A percentile compares a stretch with the other conserved stretches of the same genome.
These are phyloP conservation scores for Mycalesis mineus DNA, from an alignment of 2,888 invertebrate species.

Conservation along the genomic window DNA sequence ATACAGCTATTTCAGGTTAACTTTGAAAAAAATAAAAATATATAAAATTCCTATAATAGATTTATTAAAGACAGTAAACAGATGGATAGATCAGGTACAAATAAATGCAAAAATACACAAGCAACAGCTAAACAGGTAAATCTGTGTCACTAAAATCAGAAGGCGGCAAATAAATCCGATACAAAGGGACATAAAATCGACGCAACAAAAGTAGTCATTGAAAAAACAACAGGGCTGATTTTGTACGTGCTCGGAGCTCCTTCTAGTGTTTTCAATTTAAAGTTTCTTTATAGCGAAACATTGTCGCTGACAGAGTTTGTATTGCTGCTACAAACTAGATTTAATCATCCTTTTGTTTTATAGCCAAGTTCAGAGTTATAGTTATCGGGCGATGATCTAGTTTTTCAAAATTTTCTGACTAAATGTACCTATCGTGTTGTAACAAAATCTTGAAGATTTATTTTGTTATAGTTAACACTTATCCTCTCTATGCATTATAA, in stretches of 20 bases:
- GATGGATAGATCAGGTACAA: no score
- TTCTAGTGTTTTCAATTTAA: slow-evolving; percentile 23
- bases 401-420: background rate
- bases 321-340: slow-evolving; percentile 18
- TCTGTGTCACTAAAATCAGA: slow-evolving; percentile 1
- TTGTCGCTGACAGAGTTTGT: slow-evolving; percentile 20
- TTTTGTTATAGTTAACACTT: no score
- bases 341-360: slow-evolving; percentile 19
- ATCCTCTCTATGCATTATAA: no score
- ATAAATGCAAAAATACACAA: no score
- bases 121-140: background rate
- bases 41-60: no score
- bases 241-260: slow-evolving; percentile 18
- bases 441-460: no score
- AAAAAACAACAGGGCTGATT: slow-evolving; percentile 22
- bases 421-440: no score
- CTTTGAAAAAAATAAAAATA: no score
- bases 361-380: background rate
- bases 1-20: no score
- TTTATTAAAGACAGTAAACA: no score
- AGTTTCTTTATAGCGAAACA: slow-evolving; percentile 24
- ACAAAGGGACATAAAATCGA: slow-evolving; percentile 12
- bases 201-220: slow-evolving; percentile 13
- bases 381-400: background rate
- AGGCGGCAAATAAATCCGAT: slow-evolving; percentile 7